Conservation (phyloP, 2,797 vertebrate species). For the Trichosurus vulpecula region DNA sequence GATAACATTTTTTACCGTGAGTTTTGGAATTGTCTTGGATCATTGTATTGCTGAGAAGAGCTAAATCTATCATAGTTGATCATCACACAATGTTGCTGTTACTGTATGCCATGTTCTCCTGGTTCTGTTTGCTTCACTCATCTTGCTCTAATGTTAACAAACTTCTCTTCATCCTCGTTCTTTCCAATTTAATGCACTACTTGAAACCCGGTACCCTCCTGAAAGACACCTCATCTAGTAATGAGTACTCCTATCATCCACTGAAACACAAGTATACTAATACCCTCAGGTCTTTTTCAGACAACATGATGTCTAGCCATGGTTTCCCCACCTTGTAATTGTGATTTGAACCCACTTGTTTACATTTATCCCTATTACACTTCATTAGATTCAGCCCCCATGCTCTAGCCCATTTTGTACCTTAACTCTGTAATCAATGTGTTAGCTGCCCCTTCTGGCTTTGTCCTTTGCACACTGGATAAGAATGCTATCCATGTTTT, state of each 20-base stretch:
- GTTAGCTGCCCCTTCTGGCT: background rate
- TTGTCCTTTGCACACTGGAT: background rate
- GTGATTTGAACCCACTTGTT: background rate
- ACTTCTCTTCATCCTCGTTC: background rate
- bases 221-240: background rate
- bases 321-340: background rate
- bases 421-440: background rate
- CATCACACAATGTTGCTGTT: background rate
- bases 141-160: background rate
- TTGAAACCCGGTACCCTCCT: background rate
- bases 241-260: background rate
- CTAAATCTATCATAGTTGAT: background rate
- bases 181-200: background rate
- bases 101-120: background rate
- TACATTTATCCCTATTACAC: background rate
- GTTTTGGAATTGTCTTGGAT: background rate
- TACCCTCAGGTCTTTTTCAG: background rate
- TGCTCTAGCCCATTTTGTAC: background rate
- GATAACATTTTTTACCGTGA: background rate
- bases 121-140: background rate
- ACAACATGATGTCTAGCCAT: background rate
- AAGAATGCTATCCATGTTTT: background rate
- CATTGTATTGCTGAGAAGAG: background rate
- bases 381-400: background rate
- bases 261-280: background rate